A percentile compares a stretch with the other conserved stretches of the same genome.
Evolutionary conservation across 2,797 vertebrate genomes (phyloP).

Genomic region (Thamnophis elegans): DNA sequence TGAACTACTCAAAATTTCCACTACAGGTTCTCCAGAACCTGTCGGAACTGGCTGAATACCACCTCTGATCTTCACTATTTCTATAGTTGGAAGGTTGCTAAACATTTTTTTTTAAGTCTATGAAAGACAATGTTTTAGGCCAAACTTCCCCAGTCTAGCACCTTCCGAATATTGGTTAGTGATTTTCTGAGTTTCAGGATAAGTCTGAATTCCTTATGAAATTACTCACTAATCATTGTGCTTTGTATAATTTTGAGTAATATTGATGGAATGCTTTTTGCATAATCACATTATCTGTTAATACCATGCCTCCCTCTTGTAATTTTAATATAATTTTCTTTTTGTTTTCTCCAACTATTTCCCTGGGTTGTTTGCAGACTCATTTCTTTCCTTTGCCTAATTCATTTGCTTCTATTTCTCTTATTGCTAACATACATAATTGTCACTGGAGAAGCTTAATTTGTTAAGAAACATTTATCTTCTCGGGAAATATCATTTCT

Average conservation of each 20-base stretch:
- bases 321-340: neutral
- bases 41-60: too few relatives aligned
- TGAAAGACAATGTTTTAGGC: neutral
- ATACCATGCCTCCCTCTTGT: neutral
- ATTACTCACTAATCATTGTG: neutral
- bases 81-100: neutral
- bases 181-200: neutral
- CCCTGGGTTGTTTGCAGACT: neutral
- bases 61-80: neutral
- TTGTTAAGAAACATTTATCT: neutral
- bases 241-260: neutral
- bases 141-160: neutral
- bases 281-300: neutral
- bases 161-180: neutral
- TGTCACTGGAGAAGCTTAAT: neutral
- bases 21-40: too few relatives aligned
- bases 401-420: neutral
- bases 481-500: neutral
- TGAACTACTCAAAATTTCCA: too few relatives aligned
- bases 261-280: neutral
- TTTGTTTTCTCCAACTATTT: neutral
- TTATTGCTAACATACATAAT: neutral
- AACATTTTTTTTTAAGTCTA: neutral
- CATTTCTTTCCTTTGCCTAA: neutral
- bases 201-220: neutral